Percentiles rank a stretch among this genome's conserved stretches.
Evolutionary conservation across 2,888 invertebrate species (phyloP).

Genomic region (Aphidius colemani): DNA sequence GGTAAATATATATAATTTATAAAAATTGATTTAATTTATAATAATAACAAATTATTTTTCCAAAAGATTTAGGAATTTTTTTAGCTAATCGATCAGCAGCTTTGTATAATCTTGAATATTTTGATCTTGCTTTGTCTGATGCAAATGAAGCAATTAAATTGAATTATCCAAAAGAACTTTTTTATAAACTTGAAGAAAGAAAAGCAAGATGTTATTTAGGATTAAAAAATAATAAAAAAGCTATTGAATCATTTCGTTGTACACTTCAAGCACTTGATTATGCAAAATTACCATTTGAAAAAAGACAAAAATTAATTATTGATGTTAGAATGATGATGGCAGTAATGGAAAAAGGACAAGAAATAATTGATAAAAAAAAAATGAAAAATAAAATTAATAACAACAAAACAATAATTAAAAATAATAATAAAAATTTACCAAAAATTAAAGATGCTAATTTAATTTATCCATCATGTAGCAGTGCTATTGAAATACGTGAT

Average conservation of each 20-base stretch:
- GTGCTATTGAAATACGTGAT: constrained; percentile 68
- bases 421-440: constrained; percentile 54
- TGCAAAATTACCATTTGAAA: constrained; percentile 68
- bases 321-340: constrained; percentile 75
- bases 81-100: constrained; percentile 83
- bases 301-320: constrained; percentile 67
- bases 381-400: constrained; percentile 39
- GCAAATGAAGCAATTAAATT: constrained; percentile 70
- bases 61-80: constrained; percentile 68
- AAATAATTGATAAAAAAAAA: constrained; percentile 38
- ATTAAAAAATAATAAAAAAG: constrained; percentile 69
- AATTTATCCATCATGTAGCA: constrained; percentile 67
- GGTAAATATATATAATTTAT: constrained; percentile 59
- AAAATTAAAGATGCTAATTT: constrained; percentile 59
- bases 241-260: constrained; percentile 69
- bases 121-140: constrained; percentile 72
- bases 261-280: constrained; percentile 73
- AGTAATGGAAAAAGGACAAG: constrained; percentile 68
- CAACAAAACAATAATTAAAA: constrained; percentile 42
- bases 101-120: constrained; percentile 73
- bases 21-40: not conserved
- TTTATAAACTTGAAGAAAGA: constrained; percentile 78
- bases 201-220: constrained; percentile 74
- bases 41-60: not conserved
- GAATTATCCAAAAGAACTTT: constrained; percentile 73